Evolutionary conservation across 2,888 invertebrate species (phyloP), one percentile per base, ranked within the genome.

Genomic region (Drosophila acutilabella): DNA sequence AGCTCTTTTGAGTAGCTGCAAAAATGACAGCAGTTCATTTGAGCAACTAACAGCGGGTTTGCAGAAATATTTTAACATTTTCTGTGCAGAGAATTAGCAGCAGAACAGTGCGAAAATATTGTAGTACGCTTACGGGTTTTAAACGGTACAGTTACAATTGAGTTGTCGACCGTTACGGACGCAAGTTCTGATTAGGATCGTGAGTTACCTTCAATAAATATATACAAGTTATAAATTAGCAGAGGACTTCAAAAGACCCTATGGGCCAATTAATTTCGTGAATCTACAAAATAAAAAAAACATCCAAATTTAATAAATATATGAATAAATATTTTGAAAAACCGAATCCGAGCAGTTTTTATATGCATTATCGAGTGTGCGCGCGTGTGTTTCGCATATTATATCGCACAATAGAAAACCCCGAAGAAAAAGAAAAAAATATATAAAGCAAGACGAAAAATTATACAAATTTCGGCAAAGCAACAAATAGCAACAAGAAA

Each of bases 111-210:
- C 72, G n/a, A 75, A 75, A 67, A 60, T 70, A 64, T 78, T 74
- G 77, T 78, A 74, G 78, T 74, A 71, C 67, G 78, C 64, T 74
- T 71, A 78, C 78, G 78, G 68, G 52, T 75, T 75, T 75, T 75
- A 74, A 78, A 78, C 78, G 74, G 78, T 78, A 78, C 78, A 78
- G 76, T 78, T 73, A 76, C 74, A 78, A 72, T 75, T 78, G 75
- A 73, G 79, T 77, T 70, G 75, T 82, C 78, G 78, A 82, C 82
- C 82, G 85, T 81, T 82, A 89, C 91, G 90, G 91, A 90, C 89
- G 87, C 80, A 87, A 80, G 64, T 81, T 81, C 78, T 78, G 65
- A 76, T 79, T 88, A 77, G 86, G 69, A 88, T 88, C 83, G 83
- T 84, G 83, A 85, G 84, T 89, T 85, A 56, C 59, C 62, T 56